Evolutionary conservation across 1,140 invertebrate species (phyloP), one percentile per base, ranked within the genome.

Genomic region (Potamilus streckersoni): DNA sequence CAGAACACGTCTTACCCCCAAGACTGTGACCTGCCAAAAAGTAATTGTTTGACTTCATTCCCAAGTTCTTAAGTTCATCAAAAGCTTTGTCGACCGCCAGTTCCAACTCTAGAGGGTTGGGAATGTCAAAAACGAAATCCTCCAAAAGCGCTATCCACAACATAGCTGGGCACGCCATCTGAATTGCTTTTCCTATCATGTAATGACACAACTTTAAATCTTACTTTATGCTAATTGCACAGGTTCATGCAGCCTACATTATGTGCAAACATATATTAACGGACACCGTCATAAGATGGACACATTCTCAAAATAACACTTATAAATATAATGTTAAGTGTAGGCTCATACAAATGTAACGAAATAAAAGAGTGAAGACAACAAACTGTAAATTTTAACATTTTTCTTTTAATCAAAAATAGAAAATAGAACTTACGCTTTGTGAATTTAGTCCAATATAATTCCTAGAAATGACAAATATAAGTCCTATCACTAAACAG

Each of bases 41-140:
- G 3, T 84, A 61, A 61, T 79, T 71, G 56, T 79, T 63, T 23
- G 69, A 71, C n/a, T 76, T 76, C 63, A 85, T 82, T 17, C 83
- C 85, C 15, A 23, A 59, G 5, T 69, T 23, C 38, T 64, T 63
- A 15, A 86, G 69, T 16, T 63, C 20, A 0, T 55, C 12, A 19
- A 82, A 61, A 15, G 85, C 93, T 81, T 93, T 92, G 8, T 94
- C 93, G 62, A 92, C 88, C 23, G 93, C 92, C 91, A n/a, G 27
- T 2, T 23, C 20, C 15, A 96, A 91, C n/a, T 88, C 82, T 8
- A 94, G 87, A 0, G 90, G 86, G 65, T 91, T 91, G 56, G 82
- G 80, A 14, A 76, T 76, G 63, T 85, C 82, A 20, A 79, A 72
- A 49, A 86, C 69, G 71, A 82, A 86, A 58, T 76, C 80, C 17